A percentile compares a stretch with the other conserved stretches of the same genome.
Conservation (phyloP, 2,113 vertebrate species). For the Campylorhamphus procurvoides region DNA sequence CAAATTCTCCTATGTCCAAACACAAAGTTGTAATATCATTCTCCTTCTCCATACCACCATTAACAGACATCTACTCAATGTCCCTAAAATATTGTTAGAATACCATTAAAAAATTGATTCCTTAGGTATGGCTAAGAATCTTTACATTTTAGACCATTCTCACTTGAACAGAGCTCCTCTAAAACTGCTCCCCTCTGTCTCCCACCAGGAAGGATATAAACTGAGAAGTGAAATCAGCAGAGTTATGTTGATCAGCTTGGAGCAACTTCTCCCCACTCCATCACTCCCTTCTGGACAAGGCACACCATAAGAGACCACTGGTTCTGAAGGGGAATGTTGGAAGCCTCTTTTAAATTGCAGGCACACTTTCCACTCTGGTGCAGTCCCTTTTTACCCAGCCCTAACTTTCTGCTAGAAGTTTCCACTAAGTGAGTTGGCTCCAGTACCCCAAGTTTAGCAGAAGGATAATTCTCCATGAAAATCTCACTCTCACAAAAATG, state of each 20-base stretch:
- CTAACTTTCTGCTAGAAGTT: neutral
- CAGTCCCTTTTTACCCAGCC: neutral
- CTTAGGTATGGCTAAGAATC: neutral
- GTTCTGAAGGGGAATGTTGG: neutral
- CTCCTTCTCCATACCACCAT: neutral
- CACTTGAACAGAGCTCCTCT: neutral
- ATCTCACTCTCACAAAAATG: neutral
- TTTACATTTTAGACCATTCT: neutral
- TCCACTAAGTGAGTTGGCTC: neutral
- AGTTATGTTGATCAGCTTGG: neutral
- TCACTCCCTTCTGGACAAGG: neutral
- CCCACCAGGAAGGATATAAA: neutral
- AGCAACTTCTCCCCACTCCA: neutral
- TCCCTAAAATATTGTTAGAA: neutral
- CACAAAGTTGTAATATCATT: neutral
- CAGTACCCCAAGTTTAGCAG: neutral
- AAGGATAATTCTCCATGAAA: neutral
- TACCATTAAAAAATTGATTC: neutral
- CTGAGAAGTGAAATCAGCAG: neutral
- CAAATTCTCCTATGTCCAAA: neutral
- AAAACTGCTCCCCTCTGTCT: neutral
- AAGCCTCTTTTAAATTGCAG: accelerated
- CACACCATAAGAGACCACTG: neutral
- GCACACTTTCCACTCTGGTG: neutral
- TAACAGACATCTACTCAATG: neutral